Evolutionary conservation across 2,888 invertebrate species (phyloP).

Genomic region (Gortyna flavago): DNA sequence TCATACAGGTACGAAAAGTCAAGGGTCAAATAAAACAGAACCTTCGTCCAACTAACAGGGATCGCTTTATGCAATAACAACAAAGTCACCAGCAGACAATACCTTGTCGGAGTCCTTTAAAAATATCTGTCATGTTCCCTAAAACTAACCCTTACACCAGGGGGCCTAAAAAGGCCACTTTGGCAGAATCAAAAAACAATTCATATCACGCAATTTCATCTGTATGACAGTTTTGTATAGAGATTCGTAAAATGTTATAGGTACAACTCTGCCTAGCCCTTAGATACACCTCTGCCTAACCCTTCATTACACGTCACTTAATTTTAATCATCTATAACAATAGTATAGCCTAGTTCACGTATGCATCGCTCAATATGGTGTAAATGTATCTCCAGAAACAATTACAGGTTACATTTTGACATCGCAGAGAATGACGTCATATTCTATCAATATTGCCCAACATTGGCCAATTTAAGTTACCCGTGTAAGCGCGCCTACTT

Average conservation of each 20-base stretch:
- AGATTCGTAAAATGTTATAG: too few species aligned
- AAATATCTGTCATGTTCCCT: constrained; percentile 39
- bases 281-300: too few species aligned
- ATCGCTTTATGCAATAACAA: constrained; percentile 39
- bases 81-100: constrained; percentile 16
- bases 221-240: too few species aligned
- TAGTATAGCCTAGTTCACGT: too few species aligned
- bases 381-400: background rate
- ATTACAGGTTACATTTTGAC: background rate
- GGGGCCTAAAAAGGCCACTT: too few species aligned
- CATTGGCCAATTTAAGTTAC: background rate
- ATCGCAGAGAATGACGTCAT: background rate
- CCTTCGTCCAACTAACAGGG: constrained; percentile 9
- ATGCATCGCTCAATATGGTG: background rate
- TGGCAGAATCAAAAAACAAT: too few species aligned
- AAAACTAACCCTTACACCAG: background rate
- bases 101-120: constrained; percentile 39
- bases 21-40: constrained; percentile 18
- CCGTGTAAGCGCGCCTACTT: background rate
- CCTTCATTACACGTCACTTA: too few species aligned
- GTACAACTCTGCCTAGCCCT: too few species aligned
- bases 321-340: too few species aligned
- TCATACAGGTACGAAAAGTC: constrained; percentile 1
- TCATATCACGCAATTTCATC: too few species aligned
- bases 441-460: background rate